These are phyloP conservation scores for Didymodactylos carnosus DNA, from an alignment of 2,888 invertebrate species.

Conservation along the genomic window DNA sequence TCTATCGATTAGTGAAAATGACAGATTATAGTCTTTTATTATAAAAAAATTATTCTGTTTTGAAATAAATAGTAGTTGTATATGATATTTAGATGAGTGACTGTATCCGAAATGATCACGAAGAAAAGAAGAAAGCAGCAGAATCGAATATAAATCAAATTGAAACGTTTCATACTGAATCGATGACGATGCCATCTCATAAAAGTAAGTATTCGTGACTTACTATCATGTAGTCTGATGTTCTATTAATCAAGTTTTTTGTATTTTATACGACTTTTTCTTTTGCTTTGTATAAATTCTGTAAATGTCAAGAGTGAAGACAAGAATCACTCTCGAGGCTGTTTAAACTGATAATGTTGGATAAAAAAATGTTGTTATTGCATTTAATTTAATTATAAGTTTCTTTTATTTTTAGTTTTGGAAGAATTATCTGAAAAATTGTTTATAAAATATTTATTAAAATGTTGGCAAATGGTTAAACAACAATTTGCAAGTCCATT, in stretches of 20 bases:
- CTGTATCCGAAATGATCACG: background rate
- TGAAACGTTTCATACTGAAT: background rate
- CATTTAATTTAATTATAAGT: too few relatives aligned
- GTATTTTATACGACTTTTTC: too few relatives aligned
- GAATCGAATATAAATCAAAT: background rate
- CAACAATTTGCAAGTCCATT: background rate
- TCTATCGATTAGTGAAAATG: background rate
- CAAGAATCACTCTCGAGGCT: too few relatives aligned
- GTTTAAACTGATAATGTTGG: too few relatives aligned
- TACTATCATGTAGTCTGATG: too few relatives aligned
- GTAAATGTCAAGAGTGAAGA: too few relatives aligned
- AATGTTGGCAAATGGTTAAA: background rate
- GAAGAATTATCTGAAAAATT: background rate
- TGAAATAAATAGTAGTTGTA: too few relatives aligned
- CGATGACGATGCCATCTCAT: background rate
- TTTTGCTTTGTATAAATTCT: too few relatives aligned
- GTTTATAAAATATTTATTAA: background rate
- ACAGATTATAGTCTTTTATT: background rate
- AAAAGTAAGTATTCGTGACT: background rate
- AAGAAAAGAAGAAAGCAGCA: background rate
- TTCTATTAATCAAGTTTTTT: too few relatives aligned
- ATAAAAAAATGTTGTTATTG: too few relatives aligned
- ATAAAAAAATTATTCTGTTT: background rate
- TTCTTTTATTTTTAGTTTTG: background rate
- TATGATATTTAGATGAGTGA: background rate